Conservation (phyloP, 2,888 invertebrate genomes). For the Leptarthrus brevirostris region DNA sequence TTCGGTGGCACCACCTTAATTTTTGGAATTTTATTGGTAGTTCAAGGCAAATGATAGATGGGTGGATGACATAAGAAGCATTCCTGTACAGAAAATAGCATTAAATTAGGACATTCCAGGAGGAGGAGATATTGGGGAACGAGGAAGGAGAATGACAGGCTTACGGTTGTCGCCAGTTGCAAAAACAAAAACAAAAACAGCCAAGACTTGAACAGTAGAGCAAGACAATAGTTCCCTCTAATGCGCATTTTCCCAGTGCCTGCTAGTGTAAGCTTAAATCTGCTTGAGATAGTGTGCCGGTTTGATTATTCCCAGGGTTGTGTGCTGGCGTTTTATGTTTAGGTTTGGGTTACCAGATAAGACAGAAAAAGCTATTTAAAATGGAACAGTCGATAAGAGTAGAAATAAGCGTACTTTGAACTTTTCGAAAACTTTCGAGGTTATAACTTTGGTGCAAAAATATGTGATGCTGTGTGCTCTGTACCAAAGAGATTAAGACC, state of each 20-base stretch:
- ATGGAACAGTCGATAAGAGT: conserved; percentile 22
- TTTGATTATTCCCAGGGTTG: background rate
- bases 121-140: background rate
- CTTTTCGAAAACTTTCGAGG: conserved; percentile 33
- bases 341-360: conserved; percentile 40
- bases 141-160: background rate
- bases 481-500: too few relatives aligned
- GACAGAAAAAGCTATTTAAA: conserved; percentile 31
- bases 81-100: background rate
- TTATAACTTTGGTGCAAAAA: conserved; percentile 20
- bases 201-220: too few relatives aligned
- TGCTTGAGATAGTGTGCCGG: conserved; percentile 1
- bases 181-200: background rate
- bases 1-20: background rate
- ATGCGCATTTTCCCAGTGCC: conserved; percentile 28
- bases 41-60: background rate
- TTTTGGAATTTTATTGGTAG: conserved; percentile 30
- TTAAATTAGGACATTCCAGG: background rate
- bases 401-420: conserved; percentile 17
- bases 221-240: conserved; percentile 9
- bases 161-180: background rate
- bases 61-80: conserved; percentile 19
- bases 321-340: conserved; percentile 25
- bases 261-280: background rate
- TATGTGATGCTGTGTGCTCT: too few relatives aligned